phyloP scores from a whole-genome alignment of 2,113 vertebrate genomes.

The Pagrus major region DNA sequence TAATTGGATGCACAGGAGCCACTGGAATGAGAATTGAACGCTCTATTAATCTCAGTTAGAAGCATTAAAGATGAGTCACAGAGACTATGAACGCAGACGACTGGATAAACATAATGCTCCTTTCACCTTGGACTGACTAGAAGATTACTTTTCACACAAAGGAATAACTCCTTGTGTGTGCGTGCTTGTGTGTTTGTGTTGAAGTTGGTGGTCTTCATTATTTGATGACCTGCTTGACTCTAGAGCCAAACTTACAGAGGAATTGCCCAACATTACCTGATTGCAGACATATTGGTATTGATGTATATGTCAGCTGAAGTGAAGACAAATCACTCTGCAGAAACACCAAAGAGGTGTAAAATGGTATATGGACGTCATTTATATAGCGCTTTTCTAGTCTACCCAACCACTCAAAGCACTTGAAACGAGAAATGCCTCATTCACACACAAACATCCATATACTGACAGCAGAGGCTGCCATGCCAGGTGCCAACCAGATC shows the following conservation, averaged over 20 bases:
- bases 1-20: conserved; percentile 53
- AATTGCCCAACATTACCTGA: neutral
- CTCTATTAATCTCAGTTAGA: conserved; percentile 66
- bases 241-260: neutral
- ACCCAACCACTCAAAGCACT: no score
- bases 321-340: neutral
- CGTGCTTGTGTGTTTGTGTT: neutral
- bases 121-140: conserved; percentile 37
- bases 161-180: neutral
- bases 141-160: conserved; percentile 7
- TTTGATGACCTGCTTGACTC: neutral
- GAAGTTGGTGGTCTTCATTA: neutral
- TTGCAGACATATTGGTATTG: neutral
- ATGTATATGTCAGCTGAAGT: neutral
- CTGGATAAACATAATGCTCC: conserved; percentile 2
- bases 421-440: no score
- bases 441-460: no score
- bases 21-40: conserved; percentile 45
- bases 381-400: no score
- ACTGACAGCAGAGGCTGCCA: no score
- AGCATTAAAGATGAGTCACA: conserved; percentile 53
- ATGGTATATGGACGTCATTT: no score
- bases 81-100: conserved; percentile 9
- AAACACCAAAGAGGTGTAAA: neutral
- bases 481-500: no score